phyloP scores from a whole-genome alignment of 2,888 invertebrate species.

The Metopia argyrocephala region DNA sequence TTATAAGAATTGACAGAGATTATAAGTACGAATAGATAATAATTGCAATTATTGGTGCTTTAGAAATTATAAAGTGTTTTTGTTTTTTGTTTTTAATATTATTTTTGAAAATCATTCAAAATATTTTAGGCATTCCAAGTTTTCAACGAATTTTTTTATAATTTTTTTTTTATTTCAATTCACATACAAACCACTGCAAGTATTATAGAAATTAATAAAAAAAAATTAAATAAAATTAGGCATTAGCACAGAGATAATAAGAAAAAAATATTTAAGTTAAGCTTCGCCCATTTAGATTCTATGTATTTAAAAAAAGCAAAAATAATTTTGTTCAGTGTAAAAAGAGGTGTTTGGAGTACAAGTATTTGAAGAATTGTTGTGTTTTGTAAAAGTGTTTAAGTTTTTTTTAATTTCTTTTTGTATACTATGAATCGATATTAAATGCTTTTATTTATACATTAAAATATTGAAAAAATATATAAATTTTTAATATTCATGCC shows the following conservation, averaged over 20 bases:
- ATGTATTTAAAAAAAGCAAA: background rate
- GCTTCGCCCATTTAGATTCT: conserved; percentile 19
- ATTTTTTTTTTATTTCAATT: conserved; percentile 22
- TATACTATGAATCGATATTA: background rate
- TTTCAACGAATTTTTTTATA: background rate
- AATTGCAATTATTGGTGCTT: too few relatives aligned
- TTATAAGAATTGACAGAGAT: conserved; percentile 34
- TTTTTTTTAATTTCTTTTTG: background rate
- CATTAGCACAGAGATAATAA: conserved; percentile 38
- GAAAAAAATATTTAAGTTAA: background rate
- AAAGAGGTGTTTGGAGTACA: too few relatives aligned
- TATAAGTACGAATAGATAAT: background rate
- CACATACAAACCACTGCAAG: conserved; percentile 50
- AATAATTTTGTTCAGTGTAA: conserved; percentile 15
- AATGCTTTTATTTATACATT: background rate
- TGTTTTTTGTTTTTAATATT: background rate
- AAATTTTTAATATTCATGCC: background rate
- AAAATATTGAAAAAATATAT: background rate
- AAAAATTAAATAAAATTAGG: conserved; percentile 12
- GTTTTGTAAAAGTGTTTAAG: background rate
- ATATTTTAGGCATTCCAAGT: conserved; percentile 39
- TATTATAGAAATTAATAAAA: background rate
- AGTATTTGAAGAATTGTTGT: background rate
- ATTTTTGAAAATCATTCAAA: background rate
- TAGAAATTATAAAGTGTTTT: conserved; percentile 21